Evolutionary conservation across 2,888 invertebrate genomes (phyloP), one percentile per base, ranked within the genome.

Genomic region (Ophion ventricosus): DNA sequence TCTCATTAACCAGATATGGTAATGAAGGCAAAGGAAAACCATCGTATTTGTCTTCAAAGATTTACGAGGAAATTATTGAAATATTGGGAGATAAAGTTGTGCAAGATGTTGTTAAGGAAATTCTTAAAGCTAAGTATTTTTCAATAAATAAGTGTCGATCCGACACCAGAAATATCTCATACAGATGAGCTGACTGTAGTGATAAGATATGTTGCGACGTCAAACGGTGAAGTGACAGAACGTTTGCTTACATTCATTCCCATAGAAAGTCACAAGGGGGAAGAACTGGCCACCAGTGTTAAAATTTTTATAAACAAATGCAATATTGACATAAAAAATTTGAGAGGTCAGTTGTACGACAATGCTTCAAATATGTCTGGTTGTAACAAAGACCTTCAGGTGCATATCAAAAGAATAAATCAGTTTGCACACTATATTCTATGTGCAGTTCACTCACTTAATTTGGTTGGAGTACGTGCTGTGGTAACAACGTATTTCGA

Each of bases 1-100:
- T 73, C 69, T 70, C 90, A 91, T 88, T 90, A 76, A 85, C 85
- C 23, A 63, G 66, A 11, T 74, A 75, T 74, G 84, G 82, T 25
- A 81, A 80, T 80, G 84, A 86, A 86, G 89, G 91, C 85, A 85
- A 85, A n/a, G 90, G 89, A 72, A 86, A 78, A 82, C 88, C 88
- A 56, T 87, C 76, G 79, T 90, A 91, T 82, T 84, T 90, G 75
- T 89, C 89, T 82, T 83, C 26, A 86, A 88, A 78, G 87, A 86
- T 73, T 88, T 83, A 23, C 25, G 25, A 67, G 20, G 49, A 67
- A 25, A 11, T 43, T 3, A 67, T 67, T 14, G 43, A 25, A 11
- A 43, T 67, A 11, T 25, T 67, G 67, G 67, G 49, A n/a, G 1
- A 49, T 1, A 23, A 67, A 14, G 67, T 67, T 43, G 23, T 67